Evolutionary conservation across 1,140 invertebrate genomes (phyloP).

Genomic region (Hermatobates lingyangjiaoensis): DNA sequence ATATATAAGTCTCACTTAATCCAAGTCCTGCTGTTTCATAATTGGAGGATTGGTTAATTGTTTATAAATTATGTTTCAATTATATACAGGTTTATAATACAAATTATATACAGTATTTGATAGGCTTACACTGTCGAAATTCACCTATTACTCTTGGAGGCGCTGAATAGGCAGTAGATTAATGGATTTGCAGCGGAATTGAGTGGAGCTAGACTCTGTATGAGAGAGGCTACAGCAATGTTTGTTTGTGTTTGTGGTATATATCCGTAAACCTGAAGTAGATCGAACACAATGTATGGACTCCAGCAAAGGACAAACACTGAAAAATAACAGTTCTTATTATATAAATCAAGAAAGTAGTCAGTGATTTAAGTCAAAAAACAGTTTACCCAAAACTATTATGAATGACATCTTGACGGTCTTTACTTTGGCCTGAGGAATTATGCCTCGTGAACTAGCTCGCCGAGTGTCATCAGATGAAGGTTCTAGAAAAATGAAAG

Average conservation of each 20-base stretch:
- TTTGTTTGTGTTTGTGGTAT: slow-evolving; percentile 61
- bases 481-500: slow-evolving; percentile 8
- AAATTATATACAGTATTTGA: too few relatives aligned
- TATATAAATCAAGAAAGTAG: too few relatives aligned
- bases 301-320: slow-evolving; percentile 92
- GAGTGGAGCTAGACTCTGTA: slow-evolving; percentile 78
- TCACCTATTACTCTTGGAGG: slow-evolving; percentile 10
- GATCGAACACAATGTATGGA: slow-evolving; percentile 83
- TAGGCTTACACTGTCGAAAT: too few relatives aligned
- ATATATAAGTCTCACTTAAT: too few relatives aligned
- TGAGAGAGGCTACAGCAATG: slow-evolving; percentile 70
- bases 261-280: slow-evolving; percentile 75
- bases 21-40: too few relatives aligned
- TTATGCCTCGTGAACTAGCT: slow-evolving; percentile 63
- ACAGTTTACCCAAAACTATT: slow-evolving; percentile 71
- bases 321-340: slow-evolving; percentile 33
- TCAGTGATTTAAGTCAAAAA: too few relatives aligned
- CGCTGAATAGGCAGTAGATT: slow-evolving; percentile 76
- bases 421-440: slow-evolving; percentile 82
- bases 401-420: slow-evolving; percentile 92
- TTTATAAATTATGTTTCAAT: too few relatives aligned
- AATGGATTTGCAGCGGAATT: slow-evolving; percentile 89
- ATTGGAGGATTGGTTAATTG: too few relatives aligned
- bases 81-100: too few relatives aligned
- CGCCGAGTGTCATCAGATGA: slow-evolving; percentile 31